Evolutionary conservation across 2,113 vertebrate genomes (phyloP).

Genomic region (Promerops cafer): DNA sequence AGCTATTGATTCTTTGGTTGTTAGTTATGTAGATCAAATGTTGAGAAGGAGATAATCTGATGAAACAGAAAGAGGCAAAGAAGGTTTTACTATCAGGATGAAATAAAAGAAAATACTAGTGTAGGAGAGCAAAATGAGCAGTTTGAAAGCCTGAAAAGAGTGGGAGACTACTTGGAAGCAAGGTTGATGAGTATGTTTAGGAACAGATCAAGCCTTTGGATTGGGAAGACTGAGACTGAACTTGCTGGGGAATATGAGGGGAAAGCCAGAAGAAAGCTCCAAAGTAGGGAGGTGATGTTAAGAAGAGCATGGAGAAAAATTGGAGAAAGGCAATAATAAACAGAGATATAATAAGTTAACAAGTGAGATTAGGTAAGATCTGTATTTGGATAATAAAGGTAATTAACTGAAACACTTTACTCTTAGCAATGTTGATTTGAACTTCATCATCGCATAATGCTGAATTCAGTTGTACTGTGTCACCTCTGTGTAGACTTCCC

Average conservation of each 20-base stretch:
- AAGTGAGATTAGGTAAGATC: background rate
- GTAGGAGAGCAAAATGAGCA: background rate
- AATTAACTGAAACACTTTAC: background rate
- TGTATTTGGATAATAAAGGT: background rate
- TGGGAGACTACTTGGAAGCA: background rate
- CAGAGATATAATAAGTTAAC: background rate
- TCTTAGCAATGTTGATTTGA: background rate
- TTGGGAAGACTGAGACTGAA: background rate
- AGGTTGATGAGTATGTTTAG: background rate
- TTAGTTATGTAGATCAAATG: background rate
- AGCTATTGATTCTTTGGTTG: background rate
- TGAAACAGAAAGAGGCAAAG: background rate
- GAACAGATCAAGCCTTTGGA: background rate
- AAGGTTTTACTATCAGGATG: background rate
- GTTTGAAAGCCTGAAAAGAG: background rate
- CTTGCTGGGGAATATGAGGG: background rate
- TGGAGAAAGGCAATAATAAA: background rate
- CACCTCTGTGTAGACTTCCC: background rate
- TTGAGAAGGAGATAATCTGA: background rate
- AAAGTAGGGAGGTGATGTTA: background rate
- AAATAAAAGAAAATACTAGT: background rate
- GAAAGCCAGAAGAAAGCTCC: background rate
- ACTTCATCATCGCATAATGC: accelerated
- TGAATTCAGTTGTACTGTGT: background rate
- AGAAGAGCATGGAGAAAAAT: background rate